phyloP scores from a whole-genome alignment of 2,113 vertebrate species.

The Dipodomys merriami region DNA sequence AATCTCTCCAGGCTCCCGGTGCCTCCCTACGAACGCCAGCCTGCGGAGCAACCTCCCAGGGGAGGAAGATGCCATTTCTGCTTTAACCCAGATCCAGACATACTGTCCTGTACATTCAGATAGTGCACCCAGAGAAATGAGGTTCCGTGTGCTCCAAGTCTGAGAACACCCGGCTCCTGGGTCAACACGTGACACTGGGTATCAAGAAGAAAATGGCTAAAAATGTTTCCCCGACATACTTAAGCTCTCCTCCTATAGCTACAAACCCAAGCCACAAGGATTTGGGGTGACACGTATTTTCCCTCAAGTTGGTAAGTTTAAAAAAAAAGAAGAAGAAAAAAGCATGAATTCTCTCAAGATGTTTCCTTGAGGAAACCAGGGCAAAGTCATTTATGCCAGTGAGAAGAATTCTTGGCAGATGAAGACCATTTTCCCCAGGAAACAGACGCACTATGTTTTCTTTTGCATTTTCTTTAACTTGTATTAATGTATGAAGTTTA shows the following conservation, averaged over 20 bases:
- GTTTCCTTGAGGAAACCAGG: neutral
- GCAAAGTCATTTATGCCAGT: neutral
- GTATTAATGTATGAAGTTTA: neutral
- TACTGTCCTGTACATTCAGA: neutral
- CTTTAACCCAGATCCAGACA: neutral
- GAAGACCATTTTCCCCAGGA: slow-evolving; percentile 21
- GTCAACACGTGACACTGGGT: neutral
- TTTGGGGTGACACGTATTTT: neutral
- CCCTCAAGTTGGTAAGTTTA: neutral
- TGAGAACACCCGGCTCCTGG: neutral
- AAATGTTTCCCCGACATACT: neutral
- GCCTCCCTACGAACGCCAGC: neutral
- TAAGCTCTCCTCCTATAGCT: neutral
- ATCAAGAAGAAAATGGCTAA: neutral
- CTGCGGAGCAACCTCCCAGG: neutral
- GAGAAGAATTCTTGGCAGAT: neutral
- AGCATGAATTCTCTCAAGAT: neutral
- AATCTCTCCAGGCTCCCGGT: neutral
- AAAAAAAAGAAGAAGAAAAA: slow-evolving; percentile 4
- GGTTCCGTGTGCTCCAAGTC: neutral
- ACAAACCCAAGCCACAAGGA: neutral
- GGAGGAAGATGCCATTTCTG: neutral
- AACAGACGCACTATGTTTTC: neutral
- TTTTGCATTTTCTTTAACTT: slow-evolving; percentile 1
- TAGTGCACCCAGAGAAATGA: neutral